These are phyloP conservation scores for Rambutsinella grinnellia DNA, from an alignment of 2,888 invertebrate species.

Conservation along the genomic window DNA sequence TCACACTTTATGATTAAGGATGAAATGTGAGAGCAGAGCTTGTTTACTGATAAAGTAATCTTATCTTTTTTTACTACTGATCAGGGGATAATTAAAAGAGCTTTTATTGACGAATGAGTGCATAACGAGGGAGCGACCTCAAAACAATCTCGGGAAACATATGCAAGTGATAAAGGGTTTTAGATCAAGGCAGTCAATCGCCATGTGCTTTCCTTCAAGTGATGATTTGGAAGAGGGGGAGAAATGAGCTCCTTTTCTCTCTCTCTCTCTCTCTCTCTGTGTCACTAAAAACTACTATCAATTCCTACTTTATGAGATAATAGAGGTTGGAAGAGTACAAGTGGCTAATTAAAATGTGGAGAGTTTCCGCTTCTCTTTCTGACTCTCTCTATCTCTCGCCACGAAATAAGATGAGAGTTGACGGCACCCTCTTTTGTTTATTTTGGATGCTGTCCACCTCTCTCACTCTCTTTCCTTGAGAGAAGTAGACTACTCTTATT, in stretches of 20 bases:
- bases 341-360: not conserved
- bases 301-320: no score
- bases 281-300: no score
- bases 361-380: not conserved
- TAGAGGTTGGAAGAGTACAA: no score
- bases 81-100: not conserved
- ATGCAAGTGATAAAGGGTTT: not conserved
- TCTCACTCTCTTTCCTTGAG: slow-evolving; percentile 11
- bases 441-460: slow-evolving; percentile 53
- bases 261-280: no score
- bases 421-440: slow-evolving; percentile 44
- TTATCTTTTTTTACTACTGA: not conserved
- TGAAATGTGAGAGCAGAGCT: no score
- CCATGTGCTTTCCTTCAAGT: slow-evolving; percentile 17
- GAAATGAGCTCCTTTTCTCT: no score
- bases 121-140: slow-evolving; percentile 1
- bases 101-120: slow-evolving; percentile 6
- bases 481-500: no score
- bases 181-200: slow-evolving; percentile 3
- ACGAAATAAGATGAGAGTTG: no score
- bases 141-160: not conserved
- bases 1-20: no score
- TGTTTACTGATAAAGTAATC: no score
- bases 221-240: no score
- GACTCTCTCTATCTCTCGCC: not conserved